phyloP scores from a whole-genome alignment of 2,797 vertebrate species.

The Gymnothorax javanicus region DNA sequence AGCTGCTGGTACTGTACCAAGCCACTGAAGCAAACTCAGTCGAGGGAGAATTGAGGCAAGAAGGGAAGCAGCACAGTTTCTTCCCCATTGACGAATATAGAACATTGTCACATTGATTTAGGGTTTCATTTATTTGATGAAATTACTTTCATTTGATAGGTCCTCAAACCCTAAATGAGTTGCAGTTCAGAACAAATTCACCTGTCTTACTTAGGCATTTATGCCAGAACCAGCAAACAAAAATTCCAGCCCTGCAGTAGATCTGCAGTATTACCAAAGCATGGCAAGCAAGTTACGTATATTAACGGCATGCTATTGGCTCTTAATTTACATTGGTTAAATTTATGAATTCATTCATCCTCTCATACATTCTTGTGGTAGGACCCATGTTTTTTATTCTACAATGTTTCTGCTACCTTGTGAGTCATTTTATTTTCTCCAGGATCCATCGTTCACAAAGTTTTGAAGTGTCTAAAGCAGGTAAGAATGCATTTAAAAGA shows the following conservation, averaged over 20 bases:
- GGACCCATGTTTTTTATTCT: not conserved
- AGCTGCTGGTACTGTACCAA: not conserved
- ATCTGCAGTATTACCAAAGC: not conserved
- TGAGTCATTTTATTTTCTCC: not conserved
- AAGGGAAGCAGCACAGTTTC: too few species aligned
- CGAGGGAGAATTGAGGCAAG: not conserved
- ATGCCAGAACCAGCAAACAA: not conserved
- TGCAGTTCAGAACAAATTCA: not conserved
- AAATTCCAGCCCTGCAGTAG: not conserved
- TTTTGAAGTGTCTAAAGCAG: not conserved
- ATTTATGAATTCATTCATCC: conserved; percentile 10
- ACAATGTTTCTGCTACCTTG: not conserved
- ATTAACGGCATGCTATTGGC: not conserved
- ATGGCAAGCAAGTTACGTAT: not conserved
- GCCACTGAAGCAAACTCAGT: not conserved
- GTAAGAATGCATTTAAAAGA: not conserved
- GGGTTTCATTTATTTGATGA: not conserved
- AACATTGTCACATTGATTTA: not conserved
- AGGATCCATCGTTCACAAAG: not conserved
- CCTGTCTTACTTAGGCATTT: not conserved
- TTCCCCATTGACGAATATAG: not conserved
- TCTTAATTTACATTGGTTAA: not conserved
- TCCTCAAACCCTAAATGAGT: not conserved
- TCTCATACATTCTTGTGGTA: not conserved
- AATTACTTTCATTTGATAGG: not conserved